Evolutionary conservation across 2,797 vertebrate genomes (phyloP).

Genomic region (Erethizon dorsatum): DNA sequence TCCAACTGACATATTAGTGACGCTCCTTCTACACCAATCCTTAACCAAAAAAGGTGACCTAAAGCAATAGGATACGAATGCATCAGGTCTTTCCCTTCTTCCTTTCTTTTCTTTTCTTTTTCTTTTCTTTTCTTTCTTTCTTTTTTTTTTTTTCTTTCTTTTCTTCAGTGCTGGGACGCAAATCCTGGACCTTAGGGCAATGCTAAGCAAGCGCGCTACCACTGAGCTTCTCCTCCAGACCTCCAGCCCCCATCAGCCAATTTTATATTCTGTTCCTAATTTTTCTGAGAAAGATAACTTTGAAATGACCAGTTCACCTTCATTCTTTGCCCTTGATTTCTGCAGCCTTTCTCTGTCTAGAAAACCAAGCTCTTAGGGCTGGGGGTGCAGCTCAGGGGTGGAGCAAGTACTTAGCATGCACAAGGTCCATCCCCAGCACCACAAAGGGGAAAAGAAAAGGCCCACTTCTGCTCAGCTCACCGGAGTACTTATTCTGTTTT

Average conservation of each 20-base stretch:
- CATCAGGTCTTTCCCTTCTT: neutral
- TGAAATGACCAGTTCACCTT: neutral
- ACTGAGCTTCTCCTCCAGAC: neutral
- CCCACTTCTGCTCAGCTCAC: neutral
- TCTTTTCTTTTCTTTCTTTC: neutral
- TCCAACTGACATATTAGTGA: neutral
- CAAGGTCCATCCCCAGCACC: neutral
- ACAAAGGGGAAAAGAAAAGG: neutral
- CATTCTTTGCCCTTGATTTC: neutral
- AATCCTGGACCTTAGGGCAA: neutral
- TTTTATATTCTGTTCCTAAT: neutral
- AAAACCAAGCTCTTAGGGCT: neutral
- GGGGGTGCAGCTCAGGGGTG: neutral
- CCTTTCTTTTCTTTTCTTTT: neutral
- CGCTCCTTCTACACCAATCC: neutral
- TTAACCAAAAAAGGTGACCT: neutral
- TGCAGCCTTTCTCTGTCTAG: neutral
- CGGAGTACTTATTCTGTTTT: neutral
- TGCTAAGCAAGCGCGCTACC: neutral
- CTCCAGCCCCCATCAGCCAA: neutral
- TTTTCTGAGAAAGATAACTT: neutral
- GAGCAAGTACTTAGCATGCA: neutral
- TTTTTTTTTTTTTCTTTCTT: neutral
- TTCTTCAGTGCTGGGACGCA: neutral
- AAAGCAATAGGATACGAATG: neutral